A percentile compares a stretch with the other conserved stretches of the same genome.
Evolutionary conservation across 92 coral and sea anemone genomes (phyloP).

Genomic region (Actinernus sp.): DNA sequence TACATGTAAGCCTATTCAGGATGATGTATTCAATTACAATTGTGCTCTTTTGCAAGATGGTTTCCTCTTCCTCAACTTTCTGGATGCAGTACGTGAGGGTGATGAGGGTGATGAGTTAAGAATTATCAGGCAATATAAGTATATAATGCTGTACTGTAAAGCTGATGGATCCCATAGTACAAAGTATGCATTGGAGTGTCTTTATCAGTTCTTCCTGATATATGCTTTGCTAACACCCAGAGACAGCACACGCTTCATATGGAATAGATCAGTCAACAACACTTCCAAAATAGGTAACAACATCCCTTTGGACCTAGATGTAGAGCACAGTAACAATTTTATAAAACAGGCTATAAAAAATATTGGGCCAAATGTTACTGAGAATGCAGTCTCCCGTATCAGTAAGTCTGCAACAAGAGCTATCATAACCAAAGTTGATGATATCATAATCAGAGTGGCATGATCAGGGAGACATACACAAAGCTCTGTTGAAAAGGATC

Average conservation of each 20-base stretch:
- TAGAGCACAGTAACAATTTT: slow-evolving; percentile 69
- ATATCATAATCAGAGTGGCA: slow-evolving; percentile 24
- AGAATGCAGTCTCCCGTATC: too few relatives aligned
- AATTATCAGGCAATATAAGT: slow-evolving; percentile 41
- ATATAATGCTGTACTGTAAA: too few relatives aligned
- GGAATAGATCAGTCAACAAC: slow-evolving; percentile 70
- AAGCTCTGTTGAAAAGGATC: too few relatives aligned
- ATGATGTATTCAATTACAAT: slow-evolving; percentile 63
- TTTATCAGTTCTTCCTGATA: slow-evolving; percentile 54
- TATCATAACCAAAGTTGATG: too few relatives aligned
- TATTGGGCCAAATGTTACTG: too few relatives aligned
- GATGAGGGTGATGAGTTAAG: slow-evolving; percentile 66
- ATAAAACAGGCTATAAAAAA: too few relatives aligned
- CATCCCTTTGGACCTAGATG: slow-evolving; percentile 63
- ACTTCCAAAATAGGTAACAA: slow-evolving; percentile 40
- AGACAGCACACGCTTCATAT: slow-evolving; percentile 52
- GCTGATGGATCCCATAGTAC: too few relatives aligned
- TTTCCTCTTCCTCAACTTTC: slow-evolving; percentile 48
- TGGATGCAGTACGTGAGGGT: slow-evolving; percentile 63
- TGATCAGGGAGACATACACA: slow-evolving; percentile 54
- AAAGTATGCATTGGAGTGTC: slow-evolving; percentile 52
- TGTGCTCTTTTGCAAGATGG: slow-evolving; percentile 45
- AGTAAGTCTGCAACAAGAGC: slow-evolving; percentile 42
- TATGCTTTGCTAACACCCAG: slow-evolving; percentile 49
- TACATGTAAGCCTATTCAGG: slow-evolving; percentile 10